These are phyloP conservation scores for Notocelia uddmanniana DNA, from an alignment of 2,888 invertebrate species.

Conservation along the genomic window DNA sequence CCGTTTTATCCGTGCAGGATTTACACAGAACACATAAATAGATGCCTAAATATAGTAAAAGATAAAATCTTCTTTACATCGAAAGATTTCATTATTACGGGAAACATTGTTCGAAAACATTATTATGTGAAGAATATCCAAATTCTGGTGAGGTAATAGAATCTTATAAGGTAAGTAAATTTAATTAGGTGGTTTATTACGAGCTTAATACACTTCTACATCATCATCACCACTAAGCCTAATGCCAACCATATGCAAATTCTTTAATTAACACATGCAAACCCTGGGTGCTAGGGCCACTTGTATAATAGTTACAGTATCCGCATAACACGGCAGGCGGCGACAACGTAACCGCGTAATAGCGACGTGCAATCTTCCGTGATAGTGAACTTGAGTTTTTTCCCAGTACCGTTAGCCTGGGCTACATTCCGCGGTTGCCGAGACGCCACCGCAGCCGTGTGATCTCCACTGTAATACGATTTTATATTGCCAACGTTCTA, in stretches of 20 bases:
- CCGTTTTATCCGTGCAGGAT: no score
- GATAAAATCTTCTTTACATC: no score
- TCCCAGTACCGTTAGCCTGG: conserved; percentile 82
- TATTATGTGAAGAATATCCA: no score
- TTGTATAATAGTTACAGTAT: conserved; percentile 66
- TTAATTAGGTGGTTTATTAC: no score
- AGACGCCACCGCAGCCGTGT: conserved; percentile 63
- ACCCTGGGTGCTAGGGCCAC: conserved; percentile 31
- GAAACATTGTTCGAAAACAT: no score
- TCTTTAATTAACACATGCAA: conserved; percentile 10
- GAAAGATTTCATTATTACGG: no score
- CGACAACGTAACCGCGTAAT: conserved; percentile 82
- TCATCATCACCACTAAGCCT: background rate
- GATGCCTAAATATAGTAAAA: no score
- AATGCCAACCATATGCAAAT: background rate
- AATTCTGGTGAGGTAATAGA: no score
- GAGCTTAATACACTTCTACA: no score
- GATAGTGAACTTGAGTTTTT: conserved; percentile 86
- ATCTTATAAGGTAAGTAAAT: no score
- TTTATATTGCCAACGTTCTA: conserved; percentile 41
- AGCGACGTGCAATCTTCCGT: conserved; percentile 81
- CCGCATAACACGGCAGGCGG: conserved; percentile 61
- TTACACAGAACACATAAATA: no score
- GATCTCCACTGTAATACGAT: conserved; percentile 33
- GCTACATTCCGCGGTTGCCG: conserved; percentile 82